Conservation (phyloP, 2,113 vertebrate species). For the Rhipidura dahli region DNA sequence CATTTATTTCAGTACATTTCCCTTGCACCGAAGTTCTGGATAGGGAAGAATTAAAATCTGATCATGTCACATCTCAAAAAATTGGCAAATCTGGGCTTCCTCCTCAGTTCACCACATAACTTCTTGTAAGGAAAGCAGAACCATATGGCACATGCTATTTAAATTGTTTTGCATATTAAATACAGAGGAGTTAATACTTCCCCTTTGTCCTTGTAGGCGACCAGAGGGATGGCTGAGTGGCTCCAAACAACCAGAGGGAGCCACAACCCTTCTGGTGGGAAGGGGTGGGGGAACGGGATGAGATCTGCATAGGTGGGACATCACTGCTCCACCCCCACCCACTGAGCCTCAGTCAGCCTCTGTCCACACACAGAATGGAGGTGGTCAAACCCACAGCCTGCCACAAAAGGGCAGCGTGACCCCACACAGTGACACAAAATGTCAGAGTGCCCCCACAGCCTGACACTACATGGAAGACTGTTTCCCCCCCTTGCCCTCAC, state of each 20-base stretch:
- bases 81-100: background rate
- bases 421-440: background rate
- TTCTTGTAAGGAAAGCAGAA: background rate
- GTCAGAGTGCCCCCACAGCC: no score
- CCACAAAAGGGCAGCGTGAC: background rate
- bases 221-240: background rate
- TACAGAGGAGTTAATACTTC: background rate
- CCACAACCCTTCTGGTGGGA: no score
- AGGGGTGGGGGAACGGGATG: rapidly evolving
- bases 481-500: background rate
- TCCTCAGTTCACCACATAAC: background rate
- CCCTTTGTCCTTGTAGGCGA: background rate
- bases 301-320: background rate
- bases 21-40: background rate
- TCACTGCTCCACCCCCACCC: background rate
- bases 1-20: background rate
- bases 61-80: background rate
- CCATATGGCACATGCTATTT: background rate
- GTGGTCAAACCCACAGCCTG: rapidly evolving
- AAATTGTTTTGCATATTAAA: background rate
- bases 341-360: background rate
- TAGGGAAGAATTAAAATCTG: background rate
- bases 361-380: background rate
- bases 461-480: background rate
- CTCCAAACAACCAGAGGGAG: background rate